These are phyloP conservation scores for Lycaon pictus DNA, from an alignment of 2,113 vertebrate species.

Conservation along the genomic window DNA sequence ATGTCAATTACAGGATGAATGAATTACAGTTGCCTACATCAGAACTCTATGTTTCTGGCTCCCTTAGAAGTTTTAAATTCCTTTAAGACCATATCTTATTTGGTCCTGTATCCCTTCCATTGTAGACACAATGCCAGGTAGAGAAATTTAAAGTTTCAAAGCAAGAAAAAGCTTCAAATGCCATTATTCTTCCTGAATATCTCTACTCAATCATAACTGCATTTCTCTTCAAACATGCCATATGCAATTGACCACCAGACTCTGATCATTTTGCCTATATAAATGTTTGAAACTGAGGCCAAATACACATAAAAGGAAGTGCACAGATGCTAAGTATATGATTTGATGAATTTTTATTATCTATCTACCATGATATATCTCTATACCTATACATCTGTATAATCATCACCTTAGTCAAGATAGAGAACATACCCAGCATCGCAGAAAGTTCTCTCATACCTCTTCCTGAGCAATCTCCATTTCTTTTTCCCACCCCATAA, in stretches of 20 bases:
- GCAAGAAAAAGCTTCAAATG: not conserved
- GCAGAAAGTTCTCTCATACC: not conserved
- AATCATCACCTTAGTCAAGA: not conserved
- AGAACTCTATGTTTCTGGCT: not conserved
- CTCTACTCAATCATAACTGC: not conserved
- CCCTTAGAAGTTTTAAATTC: not conserved
- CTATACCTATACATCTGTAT: not conserved
- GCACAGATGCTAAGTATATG: not conserved
- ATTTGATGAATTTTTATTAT: not conserved
- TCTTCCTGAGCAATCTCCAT: not conserved
- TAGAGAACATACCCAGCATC: not conserved
- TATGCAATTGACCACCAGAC: not conserved
- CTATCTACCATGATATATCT: not conserved
- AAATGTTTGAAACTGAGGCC: not conserved
- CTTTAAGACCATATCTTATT: not conserved
- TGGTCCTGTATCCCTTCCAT: not conserved
- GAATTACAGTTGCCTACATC: not conserved
- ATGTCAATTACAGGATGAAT: not conserved
- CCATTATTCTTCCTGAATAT: not conserved
- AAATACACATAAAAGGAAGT: not conserved
- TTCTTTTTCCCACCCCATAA: not conserved
- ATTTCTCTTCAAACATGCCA: not conserved
- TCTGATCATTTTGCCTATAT: not conserved
- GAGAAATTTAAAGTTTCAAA: conserved; percentile 30
- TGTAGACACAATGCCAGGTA: not conserved